Conservation (phyloP, 2,113 vertebrate species). For the Clarias batrachus region DNA sequence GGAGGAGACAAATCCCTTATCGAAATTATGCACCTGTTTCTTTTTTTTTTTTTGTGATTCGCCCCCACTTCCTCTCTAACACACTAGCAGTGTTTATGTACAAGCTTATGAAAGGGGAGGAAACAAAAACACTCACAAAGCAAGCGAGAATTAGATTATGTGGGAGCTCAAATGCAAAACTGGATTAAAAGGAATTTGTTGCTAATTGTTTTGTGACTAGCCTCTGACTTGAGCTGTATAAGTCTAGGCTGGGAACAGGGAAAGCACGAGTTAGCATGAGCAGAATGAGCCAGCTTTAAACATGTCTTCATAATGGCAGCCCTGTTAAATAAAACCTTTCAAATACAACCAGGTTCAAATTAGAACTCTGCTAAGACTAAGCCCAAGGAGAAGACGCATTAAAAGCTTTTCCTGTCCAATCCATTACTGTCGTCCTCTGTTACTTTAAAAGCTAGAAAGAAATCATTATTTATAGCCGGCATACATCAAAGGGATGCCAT, state of each 20-base stretch:
- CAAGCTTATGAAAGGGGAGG: background rate
- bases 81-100: background rate
- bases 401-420: background rate
- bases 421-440: constrained; percentile 2
- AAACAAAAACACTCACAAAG: constrained; percentile 1
- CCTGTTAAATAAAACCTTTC: background rate
- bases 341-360: background rate
- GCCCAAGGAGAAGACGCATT: background rate
- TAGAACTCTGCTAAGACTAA: constrained; percentile 16
- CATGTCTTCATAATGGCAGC: background rate
- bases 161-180: constrained; percentile 34
- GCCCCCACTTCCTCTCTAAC: constrained; percentile 3
- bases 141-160: constrained; percentile 38
- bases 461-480: constrained; percentile 49
- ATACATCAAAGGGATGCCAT: constrained; percentile 41
- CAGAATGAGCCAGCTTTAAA: background rate
- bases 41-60: constrained; percentile 2
- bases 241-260: background rate
- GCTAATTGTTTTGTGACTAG: constrained; percentile 22
- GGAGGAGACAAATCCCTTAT: constrained; percentile 17
- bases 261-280: background rate
- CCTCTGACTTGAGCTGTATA: background rate
- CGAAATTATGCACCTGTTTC: constrained; percentile 25
- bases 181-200: constrained; percentile 39
- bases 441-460: constrained; percentile 15